Percentiles rank a stretch among this genome's conserved stretches.
phyloP scores from a whole-genome alignment of 2,113 vertebrate genomes.

The Sander vitreus region DNA sequence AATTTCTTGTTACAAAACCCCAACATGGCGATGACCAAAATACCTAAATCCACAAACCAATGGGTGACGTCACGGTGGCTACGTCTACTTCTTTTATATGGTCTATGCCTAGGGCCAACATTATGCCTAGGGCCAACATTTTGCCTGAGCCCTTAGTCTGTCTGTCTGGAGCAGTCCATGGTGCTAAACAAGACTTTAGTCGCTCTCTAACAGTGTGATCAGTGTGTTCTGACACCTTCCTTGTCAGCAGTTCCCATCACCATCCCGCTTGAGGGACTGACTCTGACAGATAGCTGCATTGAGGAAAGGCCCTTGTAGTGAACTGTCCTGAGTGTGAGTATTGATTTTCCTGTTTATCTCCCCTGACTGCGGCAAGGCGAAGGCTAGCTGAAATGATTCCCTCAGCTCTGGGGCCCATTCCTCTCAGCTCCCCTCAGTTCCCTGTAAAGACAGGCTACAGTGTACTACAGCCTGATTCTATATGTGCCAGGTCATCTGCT shows the following conservation, averaged over 20 bases:
- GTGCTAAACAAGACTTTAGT: slow-evolving; percentile 75
- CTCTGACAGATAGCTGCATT: slow-evolving; percentile 77
- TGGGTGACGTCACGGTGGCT: too few relatives aligned
- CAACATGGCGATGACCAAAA: too few relatives aligned
- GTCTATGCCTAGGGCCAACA: neutral
- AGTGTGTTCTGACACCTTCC: slow-evolving; percentile 77
- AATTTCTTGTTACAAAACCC: too few relatives aligned
- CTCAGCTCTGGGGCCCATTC: slow-evolving; percentile 47
- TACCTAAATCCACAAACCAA: too few relatives aligned
- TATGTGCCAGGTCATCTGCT: slow-evolving; percentile 46
- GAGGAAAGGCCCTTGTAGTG: slow-evolving; percentile 77
- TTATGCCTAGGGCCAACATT: slow-evolving; percentile 6
- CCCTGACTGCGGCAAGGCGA: slow-evolving; percentile 62
- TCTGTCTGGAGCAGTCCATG: slow-evolving; percentile 63
- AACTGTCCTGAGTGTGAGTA: slow-evolving; percentile 79
- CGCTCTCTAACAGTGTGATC: slow-evolving; percentile 65
- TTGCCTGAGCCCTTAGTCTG: slow-evolving; percentile 25
- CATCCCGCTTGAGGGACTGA: slow-evolving; percentile 68
- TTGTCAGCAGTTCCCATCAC: slow-evolving; percentile 77
- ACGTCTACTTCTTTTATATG: too few relatives aligned
- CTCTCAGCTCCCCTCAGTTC: slow-evolving; percentile 22
- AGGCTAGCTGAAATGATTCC: slow-evolving; percentile 70
- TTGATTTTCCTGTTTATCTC: slow-evolving; percentile 82
- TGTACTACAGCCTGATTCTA: slow-evolving; percentile 16
- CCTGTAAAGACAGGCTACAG: slow-evolving; percentile 40